Evolutionary conservation across 2,797 vertebrate genomes (phyloP), one percentile per base, ranked within the genome.

Genomic region (Mareca strepera): DNA sequence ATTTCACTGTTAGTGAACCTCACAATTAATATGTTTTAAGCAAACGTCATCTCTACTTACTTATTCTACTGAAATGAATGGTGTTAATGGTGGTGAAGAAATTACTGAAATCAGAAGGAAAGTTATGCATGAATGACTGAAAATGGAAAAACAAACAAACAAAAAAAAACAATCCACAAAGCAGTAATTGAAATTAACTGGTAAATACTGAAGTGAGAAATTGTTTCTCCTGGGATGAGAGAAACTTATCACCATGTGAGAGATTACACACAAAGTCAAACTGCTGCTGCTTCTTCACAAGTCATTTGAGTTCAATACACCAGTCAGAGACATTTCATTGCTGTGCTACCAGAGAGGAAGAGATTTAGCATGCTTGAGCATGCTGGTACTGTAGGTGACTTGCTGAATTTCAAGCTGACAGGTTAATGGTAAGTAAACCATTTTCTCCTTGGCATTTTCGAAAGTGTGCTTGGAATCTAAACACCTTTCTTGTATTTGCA

Each of bases 401-500:
- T 2, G 23, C 81, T 90, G 89, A 86, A 90, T 92, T 95, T 91
- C 88, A 94, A 78, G 64, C 66, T 93, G 93, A 79, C 62, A 82
- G 41, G 46, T 93, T 95, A 88, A 86, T 82, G 48, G 92, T 88
- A 96, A 93, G 90, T 85, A 96, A 95, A 89, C 50, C 29, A 87
- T 81, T 86, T 92, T 88, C 74, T 92, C 56, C 86, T 91, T 60
- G 67, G 73, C 48, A 46, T 93, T 96, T 96, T 81, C 2, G 0
- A 91, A 74, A 26, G 52, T 66, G 80, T 94, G 90, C 81, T 95
- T 96, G 88, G 91, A 96, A 96, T 64, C 78, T 86, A 74, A 97
- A 92, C 33, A 88, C n/a, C 46, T 46, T 93, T 83, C 63, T 91
- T 52, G 52, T 93, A 16, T 84, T 89, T 86, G 39, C 44, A 74